These are phyloP conservation scores for Euclidia mi DNA, from an alignment of 2,888 invertebrate species.

Conservation along the genomic window DNA sequence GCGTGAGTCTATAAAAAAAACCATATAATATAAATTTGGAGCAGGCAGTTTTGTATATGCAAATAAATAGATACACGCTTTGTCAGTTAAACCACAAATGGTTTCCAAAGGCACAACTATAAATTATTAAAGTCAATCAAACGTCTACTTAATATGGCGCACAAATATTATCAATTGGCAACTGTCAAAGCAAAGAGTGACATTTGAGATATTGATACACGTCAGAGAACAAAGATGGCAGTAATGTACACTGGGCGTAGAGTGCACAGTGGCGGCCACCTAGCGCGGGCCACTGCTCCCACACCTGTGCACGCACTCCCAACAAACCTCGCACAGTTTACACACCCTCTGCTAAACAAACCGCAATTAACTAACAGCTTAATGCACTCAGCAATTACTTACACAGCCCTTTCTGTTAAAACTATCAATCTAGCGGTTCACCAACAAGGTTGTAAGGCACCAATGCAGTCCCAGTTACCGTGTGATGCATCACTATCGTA, in stretches of 20 bases:
- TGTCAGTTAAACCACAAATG: slow-evolving; percentile 4
- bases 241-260: slow-evolving; percentile 17
- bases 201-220: slow-evolving; percentile 38
- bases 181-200: slow-evolving; percentile 42
- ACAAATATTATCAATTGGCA: slow-evolving; percentile 41
- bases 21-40: not conserved
- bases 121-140: slow-evolving; percentile 46
- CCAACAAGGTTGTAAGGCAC: slow-evolving; percentile 49
- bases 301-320: slow-evolving; percentile 3
- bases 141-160: slow-evolving; percentile 45
- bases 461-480: slow-evolving; percentile 65
- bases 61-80: not conserved
- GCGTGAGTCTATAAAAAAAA: too few species aligned
- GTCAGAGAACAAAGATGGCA: slow-evolving; percentile 12
- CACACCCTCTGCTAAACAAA: slow-evolving; percentile 32
- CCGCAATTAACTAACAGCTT: slow-evolving; percentile 47
- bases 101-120: slow-evolving; percentile 21
- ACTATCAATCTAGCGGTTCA: slow-evolving; percentile 66
- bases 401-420: slow-evolving; percentile 58
- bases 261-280: slow-evolving; percentile 27
- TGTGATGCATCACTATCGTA: slow-evolving; percentile 61
- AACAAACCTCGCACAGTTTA: slow-evolving; percentile 9
- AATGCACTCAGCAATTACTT: slow-evolving; percentile 43
- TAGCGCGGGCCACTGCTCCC: slow-evolving; percentile 16
- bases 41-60: not conserved